Base-by-base conservation (phyloP, 1,140 invertebrate species). In the Rhopalosiphum padi region DNA sequence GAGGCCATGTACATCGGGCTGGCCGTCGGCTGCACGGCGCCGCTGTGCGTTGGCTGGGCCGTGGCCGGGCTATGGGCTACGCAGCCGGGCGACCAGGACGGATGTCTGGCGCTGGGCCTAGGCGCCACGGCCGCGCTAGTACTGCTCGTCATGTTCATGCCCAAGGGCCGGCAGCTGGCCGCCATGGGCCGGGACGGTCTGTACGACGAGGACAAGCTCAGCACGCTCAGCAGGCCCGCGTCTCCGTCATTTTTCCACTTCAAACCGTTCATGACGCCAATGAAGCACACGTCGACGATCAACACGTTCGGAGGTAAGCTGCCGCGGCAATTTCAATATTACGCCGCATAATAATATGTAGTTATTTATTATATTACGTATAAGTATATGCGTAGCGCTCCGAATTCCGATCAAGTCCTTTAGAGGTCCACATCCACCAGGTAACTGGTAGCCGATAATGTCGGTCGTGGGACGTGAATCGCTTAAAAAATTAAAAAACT, bases 111-210 rank as follows among this genome's bases (percentile, higher is more conserved):
- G 1, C 98, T 98, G 94, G 98, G 98, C 0, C 95, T 99, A 35
- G 96, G 98, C 23, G 96, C 97, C 51, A 98, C 97, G 15, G 97
- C 98, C 48, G 96, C 97, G 3, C 96, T 98, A 22, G 97, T 98
- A 23, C 98, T 99, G 95, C 96, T 98, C 87, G 96, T 98, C 23
- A 99, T 99, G 98, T 99, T 99, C 95, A 97, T 98, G 95, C 98
- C 98, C 5, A 99, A 99, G 95, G 98, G 98, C 82, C 96, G 98
- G n/a, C 98, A 98, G 94, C 95, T 99, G 94, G 98, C 98, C 0
- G 98, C 98, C 21, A 96, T 99, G 96, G 98, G 98, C 30, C 97
- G 97, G 94, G 97, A 97, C 94, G 96, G 97, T 88, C 96, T 97
- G 53, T 97, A 97, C 95, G 96, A 97, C 43, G 97, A 97, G 94